A percentile compares a stretch with the other conserved stretches of the same genome.
Evolutionary conservation across 2,113 vertebrate species (phyloP).

Genomic region (Prunella fulvescens): DNA sequence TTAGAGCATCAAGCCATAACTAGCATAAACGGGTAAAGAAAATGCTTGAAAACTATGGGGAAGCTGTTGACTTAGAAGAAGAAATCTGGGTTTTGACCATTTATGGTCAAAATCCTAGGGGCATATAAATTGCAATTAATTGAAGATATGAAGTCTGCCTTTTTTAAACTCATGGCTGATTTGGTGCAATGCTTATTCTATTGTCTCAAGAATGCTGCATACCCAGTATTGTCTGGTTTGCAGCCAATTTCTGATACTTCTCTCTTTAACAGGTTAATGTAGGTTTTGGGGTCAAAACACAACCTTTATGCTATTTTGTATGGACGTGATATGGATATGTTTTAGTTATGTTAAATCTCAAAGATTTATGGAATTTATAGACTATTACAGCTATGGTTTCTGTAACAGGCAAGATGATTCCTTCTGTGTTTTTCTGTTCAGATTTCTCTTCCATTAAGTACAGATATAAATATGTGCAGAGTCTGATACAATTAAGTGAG

Average conservation of each 20-base stretch:
- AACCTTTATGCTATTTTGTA: not conserved
- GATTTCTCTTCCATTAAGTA: not conserved
- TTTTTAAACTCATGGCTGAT: not conserved
- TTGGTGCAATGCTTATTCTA: not conserved
- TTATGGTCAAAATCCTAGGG: not conserved
- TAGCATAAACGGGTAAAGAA: not conserved
- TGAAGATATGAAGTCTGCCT: not conserved
- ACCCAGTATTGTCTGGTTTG: not conserved
- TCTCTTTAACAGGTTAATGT: not conserved
- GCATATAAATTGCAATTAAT: not conserved
- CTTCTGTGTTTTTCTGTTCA: not conserved
- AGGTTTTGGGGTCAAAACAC: not conserved
- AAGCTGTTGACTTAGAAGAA: not conserved
- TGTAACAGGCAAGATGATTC: not conserved
- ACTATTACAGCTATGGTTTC: not conserved
- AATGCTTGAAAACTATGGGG: not conserved
- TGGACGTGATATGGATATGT: not conserved
- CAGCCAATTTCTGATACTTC: not conserved
- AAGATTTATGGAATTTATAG: not conserved
- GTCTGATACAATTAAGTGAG: not conserved
- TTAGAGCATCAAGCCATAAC: not conserved
- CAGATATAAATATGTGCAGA: not conserved
- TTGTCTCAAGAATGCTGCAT: not conserved
- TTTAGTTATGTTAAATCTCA: not conserved
- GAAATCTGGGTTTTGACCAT: not conserved